Base-by-base conservation (phyloP, 1,140 invertebrate species). In the Philotrypesis tridentata region DNA sequence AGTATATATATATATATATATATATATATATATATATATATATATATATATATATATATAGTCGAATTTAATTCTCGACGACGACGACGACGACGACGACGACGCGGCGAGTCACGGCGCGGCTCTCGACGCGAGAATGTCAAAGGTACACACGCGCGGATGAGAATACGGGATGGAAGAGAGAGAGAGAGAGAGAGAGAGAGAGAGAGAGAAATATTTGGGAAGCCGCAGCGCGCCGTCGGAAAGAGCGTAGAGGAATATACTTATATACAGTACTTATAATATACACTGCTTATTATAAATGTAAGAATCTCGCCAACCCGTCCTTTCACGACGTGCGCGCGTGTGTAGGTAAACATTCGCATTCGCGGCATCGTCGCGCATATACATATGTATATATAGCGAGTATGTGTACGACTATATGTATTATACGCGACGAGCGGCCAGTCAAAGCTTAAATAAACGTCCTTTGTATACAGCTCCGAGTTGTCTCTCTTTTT, bases 291-390 rank as follows among this genome's bases (percentile, higher is more conserved):
- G 48, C 48, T 55, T 55, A 55, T 55, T 55, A 55, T 55, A 55
- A 55, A 55, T 55, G 48, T 55, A 55, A 55, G 48, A 55, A 55
- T 55, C 48, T 17, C 21, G 48, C 21, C 33, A 55, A 17, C 48
- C 6, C 48, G 86, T 85, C 87, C 88, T 91, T 87, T 88, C 86
- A n/a, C n/a, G 86, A 87, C 87, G 89, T 83, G 86, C 87, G 85
- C 84, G 86, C 85, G 86, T 86, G 85, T 88, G 88, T 89, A 89
- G 85, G 87, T 86, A 88, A 90, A 90, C 87, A 90, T 88, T 89
- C 43, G 43, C 12, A 2, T 21, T 9, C 60, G 21, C 60, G 17
- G n/a, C n/a, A n/a, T n/a, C n/a, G n/a, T n/a, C 60, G 60, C 23
- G 17, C 14, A 60, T 14, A 60, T 8, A 37, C 33, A 37, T 37